Base-by-base conservation (phyloP, 2,888 invertebrate genomes). In the Morpho achilles region DNA sequence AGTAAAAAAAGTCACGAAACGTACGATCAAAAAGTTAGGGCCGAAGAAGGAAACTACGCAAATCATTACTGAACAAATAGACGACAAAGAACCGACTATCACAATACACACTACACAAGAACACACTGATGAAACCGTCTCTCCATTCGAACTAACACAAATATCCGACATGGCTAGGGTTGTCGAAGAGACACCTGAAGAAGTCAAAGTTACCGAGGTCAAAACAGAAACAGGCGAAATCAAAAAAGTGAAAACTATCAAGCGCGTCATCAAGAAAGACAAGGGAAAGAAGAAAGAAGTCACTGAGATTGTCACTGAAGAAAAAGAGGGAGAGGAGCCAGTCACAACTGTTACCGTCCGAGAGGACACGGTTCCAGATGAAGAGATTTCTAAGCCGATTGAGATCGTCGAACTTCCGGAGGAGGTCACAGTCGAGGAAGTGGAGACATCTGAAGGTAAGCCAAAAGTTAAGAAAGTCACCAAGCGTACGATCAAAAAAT, bases 171-270 rank as follows among this genome's bases (percentile, higher is more conserved):
- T 62, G 50, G 74, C 72, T 50, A 56, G 74, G 57, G 73, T 84
- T 0, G 43, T 72, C 1, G 67, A 69, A 51, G 69, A 74, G 51
- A 7, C 43, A 50, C 70, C 67, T 9, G 68, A 69, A 53, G 58
- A 58, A 0, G 75, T 83, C 0, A 76, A 80, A 40, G 67, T 84
- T 32, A 55, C 51, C 23, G 83, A 87, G 68, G 80, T 85, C 7
- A 73, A 75, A 8, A 82, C 86, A 1, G 68, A 77, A 58, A 70
- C 75, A 61, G 82, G 79, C 2, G 79, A 78, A 52, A 65, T 75
- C 3, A 76, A 76, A 44, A 76, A 74, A 62, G 78, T 80, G 1
- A 72, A 70, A 56, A 71, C 69, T 0, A 68, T 79, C 0, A 80
- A 79, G 0, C 82, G 78, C 0, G 75, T 86, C 0, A 61, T 66